Base-by-base conservation (phyloP, 1,140 invertebrate species). In the Ceratina calcarata region DNA sequence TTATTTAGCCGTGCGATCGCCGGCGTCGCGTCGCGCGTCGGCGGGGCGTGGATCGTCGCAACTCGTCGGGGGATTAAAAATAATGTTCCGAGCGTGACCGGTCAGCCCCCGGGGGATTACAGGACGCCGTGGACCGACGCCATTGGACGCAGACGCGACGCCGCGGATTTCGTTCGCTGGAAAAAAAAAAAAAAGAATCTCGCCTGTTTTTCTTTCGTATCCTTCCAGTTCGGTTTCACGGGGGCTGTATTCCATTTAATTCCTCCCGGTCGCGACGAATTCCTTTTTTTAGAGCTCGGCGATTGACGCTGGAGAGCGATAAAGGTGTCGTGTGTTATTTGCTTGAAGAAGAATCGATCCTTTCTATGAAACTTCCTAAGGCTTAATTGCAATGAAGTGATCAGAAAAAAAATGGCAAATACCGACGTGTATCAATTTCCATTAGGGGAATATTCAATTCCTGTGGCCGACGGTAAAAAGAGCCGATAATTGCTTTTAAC, bases 11-110 rank as follows among this genome's bases (percentile, higher is more conserved):
- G 82, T 71, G 80, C 72, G 81, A 74, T 77, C 70, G 68, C 60
- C 53, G 53, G 53, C 53, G 53, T 24, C 66, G 49, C 66, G 22
- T 12, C 58, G 20, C 37, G 37, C 81, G 7, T 13, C 24, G 22
- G 18, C 27, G 62, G 83, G 77, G 85, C 79, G 78, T 83, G 81
- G 62, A 90, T 89, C 86, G 88, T 85, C 81, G 76, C 83, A 73
- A 79, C 72, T 24, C 82, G 66, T 64, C 57, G 82, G 84, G 89
- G 88, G 89, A 90, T 92, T 91, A 92, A 92, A 92, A 92, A 91
- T 90, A 90, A 90, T 91, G 89, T 91, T 90, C 89, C 88, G 86
- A 92, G 87, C 90, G 90, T 91, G 88, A 91, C 87, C 84, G 82
- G 68, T 77, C 82, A 81, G 45, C 73, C 84, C 84, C 61, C 57